phyloP scores from a whole-genome alignment of 2,888 invertebrate genomes.

The Oligia latruncula region DNA sequence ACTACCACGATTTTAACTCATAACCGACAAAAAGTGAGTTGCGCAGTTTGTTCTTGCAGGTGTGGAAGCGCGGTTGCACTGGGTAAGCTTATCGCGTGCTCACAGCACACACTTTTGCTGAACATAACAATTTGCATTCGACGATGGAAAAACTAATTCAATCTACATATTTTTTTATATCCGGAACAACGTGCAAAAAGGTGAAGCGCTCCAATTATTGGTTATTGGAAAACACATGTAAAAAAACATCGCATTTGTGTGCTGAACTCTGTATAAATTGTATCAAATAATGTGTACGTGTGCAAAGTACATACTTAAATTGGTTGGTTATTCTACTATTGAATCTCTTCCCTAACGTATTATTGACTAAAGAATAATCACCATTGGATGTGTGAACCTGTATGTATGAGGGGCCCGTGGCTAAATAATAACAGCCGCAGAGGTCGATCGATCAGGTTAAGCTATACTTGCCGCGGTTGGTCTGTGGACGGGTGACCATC shows the following conservation, averaged over 20 bases:
- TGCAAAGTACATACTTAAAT: background rate
- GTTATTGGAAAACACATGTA: background rate
- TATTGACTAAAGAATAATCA: background rate
- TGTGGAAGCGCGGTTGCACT: background rate
- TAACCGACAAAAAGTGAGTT: background rate
- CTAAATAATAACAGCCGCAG: no score
- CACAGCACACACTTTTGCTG: slow-evolving; percentile 19
- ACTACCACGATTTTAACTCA: background rate
- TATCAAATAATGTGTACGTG: background rate
- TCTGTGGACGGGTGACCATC: no score
- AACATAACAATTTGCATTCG: slow-evolving; percentile 53
- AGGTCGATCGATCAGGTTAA: no score
- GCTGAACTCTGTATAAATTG: background rate
- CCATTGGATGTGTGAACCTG: background rate
- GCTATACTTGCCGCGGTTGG: no score
- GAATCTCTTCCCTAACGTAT: background rate
- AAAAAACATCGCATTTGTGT: background rate
- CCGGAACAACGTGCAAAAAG: slow-evolving; percentile 7
- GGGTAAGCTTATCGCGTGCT: slow-evolving; percentile 40
- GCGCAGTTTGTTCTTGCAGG: background rate
- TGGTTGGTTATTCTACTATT: background rate
- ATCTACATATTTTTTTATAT: slow-evolving; percentile 48
- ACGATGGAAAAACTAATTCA: slow-evolving; percentile 52
- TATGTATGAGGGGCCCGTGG: no score
- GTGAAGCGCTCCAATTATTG: slow-evolving; percentile 17